Percentiles rank a stretch among this genome's conserved stretches.
phyloP scores from a whole-genome alignment of 2,113 vertebrate genomes.

The Butorides virescens region DNA sequence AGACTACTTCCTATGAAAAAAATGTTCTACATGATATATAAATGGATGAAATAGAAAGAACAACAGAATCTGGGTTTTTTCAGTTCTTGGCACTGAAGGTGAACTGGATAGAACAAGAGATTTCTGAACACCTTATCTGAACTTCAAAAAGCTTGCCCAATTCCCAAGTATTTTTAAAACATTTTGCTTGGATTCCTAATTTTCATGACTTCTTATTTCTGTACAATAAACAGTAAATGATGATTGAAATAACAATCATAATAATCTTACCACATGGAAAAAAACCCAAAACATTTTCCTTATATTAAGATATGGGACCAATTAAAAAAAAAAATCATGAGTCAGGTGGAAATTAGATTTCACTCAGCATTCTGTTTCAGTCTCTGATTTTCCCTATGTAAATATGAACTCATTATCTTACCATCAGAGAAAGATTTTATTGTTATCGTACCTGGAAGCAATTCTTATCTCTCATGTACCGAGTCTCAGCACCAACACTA shows the following conservation, averaged over 20 bases:
- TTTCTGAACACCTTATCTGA: neutral
- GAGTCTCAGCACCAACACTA: neutral
- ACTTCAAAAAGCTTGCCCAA: neutral
- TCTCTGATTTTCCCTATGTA: constrained; percentile 21
- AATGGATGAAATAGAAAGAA: neutral
- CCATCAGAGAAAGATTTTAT: neutral
- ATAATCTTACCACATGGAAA: neutral
- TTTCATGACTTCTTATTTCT: neutral
- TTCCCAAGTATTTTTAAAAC: neutral
- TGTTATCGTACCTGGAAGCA: constrained; percentile 48
- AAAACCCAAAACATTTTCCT: neutral
- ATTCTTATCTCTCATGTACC: constrained; percentile 27
- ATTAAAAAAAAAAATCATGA: neutral
- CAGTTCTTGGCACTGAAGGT: neutral
- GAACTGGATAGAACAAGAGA: neutral
- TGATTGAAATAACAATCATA: neutral
- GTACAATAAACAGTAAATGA: neutral
- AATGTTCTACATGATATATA: neutral
- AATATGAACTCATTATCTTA: constrained; percentile 32
- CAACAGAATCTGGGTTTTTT: neutral
- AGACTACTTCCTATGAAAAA: neutral
- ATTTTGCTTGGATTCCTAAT: neutral
- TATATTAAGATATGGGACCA: neutral
- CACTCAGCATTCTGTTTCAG: neutral
- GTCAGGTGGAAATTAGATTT: constrained; percentile 3